Evolutionary conservation across 2,797 vertebrate species (phyloP), one percentile per base, ranked within the genome.

Genomic region (Zalophus californianus): DNA sequence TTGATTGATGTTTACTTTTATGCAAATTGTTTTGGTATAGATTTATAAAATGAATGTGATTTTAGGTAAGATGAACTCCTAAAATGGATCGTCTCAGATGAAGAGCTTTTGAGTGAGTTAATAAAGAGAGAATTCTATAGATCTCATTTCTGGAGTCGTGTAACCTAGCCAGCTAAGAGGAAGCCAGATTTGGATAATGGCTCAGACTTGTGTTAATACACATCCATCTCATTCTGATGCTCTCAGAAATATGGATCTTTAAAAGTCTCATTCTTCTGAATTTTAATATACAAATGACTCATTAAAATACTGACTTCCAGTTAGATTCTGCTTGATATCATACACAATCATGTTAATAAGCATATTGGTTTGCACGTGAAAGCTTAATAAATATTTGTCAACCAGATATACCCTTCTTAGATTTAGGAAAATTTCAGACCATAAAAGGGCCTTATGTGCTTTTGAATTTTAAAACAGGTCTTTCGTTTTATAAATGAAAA

Each of bases 381-480:
- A 15, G 20, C 35, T 92, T 29, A 35, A 5, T 52, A 75, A 85
- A 44, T 58, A 54, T 77, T 48, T 80, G 15, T 80, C 29, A 70
- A 86, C n/a, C 38, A 54, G 64, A 48, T 78, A 48, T n/a, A 38
- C 7, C 6, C 7, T 92, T 93, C 48, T 62, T 92, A 25, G 41
- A 60, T 35, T 85, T 62, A 64, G 27, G 27, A 48, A 66, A 82
- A 56, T 72, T 85, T 85, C 77, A 92, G 14, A 29, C 54, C 41
- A 73, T 50, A 32, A 82, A 90, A 92, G 7, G 79, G 58, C 16
- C 32, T 25, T 60, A 62, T 27, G 2, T 64, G 20, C 5, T 82
- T 92, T 68, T 72, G n/a, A 44, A 54, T 78, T 92, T 86, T 82
- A 91, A 96, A 94, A 72, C 21, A 75, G 78, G 11, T 15, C 27